These are phyloP conservation scores for Stigmatopora argus DNA, from an alignment of 2,113 vertebrate species.

Conservation along the genomic window DNA sequence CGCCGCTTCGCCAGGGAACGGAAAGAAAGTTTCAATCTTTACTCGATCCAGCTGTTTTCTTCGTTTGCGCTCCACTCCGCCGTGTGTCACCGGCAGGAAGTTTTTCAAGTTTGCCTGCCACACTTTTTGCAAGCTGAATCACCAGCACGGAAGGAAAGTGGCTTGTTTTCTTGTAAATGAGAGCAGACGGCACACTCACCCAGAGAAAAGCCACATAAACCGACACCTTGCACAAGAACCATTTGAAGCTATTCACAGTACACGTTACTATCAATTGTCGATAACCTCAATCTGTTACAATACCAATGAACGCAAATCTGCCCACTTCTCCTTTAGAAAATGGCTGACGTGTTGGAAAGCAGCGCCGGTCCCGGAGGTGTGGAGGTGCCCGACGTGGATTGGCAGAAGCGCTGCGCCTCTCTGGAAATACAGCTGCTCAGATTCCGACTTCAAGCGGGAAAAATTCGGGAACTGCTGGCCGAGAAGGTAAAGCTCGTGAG, in stretches of 20 bases:
- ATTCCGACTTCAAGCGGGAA: slow-evolving; percentile 84
- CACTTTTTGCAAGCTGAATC: slow-evolving; percentile 6
- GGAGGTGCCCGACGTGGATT: slow-evolving; percentile 64
- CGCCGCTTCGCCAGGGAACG: slow-evolving; percentile 41
- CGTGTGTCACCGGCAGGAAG: slow-evolving; percentile 7
- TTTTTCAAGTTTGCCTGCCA: not conserved
- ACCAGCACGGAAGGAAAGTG: not conserved
- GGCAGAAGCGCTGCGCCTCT: slow-evolving; percentile 80
- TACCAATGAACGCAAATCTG: not conserved
- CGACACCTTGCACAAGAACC: not conserved
- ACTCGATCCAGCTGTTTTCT: not conserved
- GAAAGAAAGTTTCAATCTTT: slow-evolving; percentile 11
- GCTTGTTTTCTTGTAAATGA: slow-evolving; percentile 27
- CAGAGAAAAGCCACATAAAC: slow-evolving; percentile 5
- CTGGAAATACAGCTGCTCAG: slow-evolving; percentile 85
- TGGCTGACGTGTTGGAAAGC: slow-evolving; percentile 72
- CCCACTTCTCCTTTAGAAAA: slow-evolving; percentile 40
- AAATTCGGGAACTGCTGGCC: slow-evolving; percentile 81
- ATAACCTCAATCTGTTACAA: not conserved
- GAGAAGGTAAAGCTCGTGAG: slow-evolving; percentile 75
- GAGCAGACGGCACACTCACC: slow-evolving; percentile 33
- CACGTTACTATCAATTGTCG: not conserved
- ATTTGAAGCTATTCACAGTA: not conserved
- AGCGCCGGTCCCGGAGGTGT: slow-evolving; percentile 39
- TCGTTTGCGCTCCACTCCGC: slow-evolving; percentile 12